Evolutionary conservation across 1,140 invertebrate species (phyloP).

Genomic region (Zaprionus davidi): DNA sequence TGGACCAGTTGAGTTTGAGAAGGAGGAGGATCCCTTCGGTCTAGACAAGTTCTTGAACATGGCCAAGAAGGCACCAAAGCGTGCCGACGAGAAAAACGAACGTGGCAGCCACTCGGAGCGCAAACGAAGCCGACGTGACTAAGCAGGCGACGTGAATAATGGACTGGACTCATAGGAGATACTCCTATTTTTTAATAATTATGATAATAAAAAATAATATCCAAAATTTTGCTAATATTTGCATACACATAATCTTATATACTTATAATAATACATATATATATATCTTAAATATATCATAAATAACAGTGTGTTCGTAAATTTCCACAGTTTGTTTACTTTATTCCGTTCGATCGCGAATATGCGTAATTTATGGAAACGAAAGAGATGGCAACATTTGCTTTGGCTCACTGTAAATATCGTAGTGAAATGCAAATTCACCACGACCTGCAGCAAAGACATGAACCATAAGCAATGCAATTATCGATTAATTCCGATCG

Average conservation of each 20-base stretch:
- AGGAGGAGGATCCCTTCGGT: slow-evolving; percentile 98
- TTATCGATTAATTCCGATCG: too few species aligned
- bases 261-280: slow-evolving; percentile 6
- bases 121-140: slow-evolving; percentile 69
- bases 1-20: slow-evolving; percentile 98
- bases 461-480: too few species aligned
- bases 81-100: slow-evolving; percentile 74
- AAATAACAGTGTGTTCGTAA: neutral
- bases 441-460: neutral
- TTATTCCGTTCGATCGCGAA: neutral
- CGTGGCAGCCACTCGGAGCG: slow-evolving; percentile 64
- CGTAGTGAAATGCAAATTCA: neutral
- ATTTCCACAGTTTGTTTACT: neutral
- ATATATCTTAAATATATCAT: slow-evolving; percentile 3
- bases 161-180: slow-evolving; percentile 2
- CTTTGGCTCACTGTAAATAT: neutral
- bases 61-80: slow-evolving; percentile 91
- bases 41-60: slow-evolving; percentile 98
- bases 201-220: neutral
- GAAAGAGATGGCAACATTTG: neutral
- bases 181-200: slow-evolving; percentile 14
- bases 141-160: slow-evolving; percentile 9
- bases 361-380: neutral
- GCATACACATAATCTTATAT: slow-evolving; percentile 13
- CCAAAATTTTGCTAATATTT: slow-evolving; percentile 24